phyloP scores from a whole-genome alignment of 2,797 vertebrate genomes.

The Lophotriccus pileatus region DNA sequence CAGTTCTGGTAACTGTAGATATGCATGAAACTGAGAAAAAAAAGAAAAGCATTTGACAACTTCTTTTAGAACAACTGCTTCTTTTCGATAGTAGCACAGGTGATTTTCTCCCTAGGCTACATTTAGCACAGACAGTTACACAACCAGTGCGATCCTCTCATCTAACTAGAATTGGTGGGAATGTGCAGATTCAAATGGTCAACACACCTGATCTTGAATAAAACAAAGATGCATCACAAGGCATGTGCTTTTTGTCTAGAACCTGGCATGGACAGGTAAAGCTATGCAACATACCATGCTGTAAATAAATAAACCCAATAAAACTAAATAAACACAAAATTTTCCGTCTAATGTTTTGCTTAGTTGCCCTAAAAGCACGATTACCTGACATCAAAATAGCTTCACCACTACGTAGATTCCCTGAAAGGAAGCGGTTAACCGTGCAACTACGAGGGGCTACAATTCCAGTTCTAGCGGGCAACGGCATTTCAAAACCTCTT shows the following conservation, averaged over 20 bases:
- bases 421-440: background rate
- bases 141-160: background rate
- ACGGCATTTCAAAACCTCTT: accelerated
- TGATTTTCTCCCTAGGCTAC: background rate
- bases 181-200: background rate
- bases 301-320: background rate
- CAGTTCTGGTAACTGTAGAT: background rate
- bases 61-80: background rate
- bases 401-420: background rate
- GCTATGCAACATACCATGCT: background rate
- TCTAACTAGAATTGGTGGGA: background rate
- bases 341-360: background rate
- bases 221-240: background rate
- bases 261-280: background rate
- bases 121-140: background rate
- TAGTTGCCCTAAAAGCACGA: background rate
- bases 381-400: background rate
- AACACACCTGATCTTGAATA: background rate
- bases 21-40: background rate
- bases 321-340: background rate
- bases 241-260: background rate
- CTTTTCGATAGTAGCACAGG: background rate
- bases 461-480: background rate
- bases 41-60: background rate
- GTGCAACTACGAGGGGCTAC: background rate